phyloP scores from a whole-genome alignment of 1,140 invertebrate species.

The Lysiphlebus fabarum region DNA sequence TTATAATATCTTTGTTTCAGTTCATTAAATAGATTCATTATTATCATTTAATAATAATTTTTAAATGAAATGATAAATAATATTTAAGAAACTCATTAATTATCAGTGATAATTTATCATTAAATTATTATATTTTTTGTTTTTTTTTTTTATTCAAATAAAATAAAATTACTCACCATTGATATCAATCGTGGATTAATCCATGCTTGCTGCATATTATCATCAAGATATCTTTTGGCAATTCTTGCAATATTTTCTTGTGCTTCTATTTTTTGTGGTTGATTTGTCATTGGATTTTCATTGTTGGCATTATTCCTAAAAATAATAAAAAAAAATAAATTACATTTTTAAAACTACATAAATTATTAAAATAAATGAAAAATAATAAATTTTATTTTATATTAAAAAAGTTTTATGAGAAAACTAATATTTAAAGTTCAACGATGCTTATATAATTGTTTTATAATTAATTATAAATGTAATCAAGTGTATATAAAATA shows the following conservation, averaged over 20 bases:
- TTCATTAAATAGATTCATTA: background rate
- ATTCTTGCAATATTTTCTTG: constrained; percentile 48
- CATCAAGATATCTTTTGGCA: constrained; percentile 54
- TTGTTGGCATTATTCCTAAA: constrained; percentile 47
- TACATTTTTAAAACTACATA: background rate
- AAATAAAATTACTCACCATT: constrained; percentile 55
- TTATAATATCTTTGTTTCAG: constrained; percentile 14
- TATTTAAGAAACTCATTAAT: too few species aligned
- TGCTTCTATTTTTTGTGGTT: constrained; percentile 39
- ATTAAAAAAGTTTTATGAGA: background rate
- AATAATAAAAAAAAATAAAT: constrained; percentile 28
- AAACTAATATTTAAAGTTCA: too few species aligned
- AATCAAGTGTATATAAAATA: too few species aligned
- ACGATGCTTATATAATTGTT: too few species aligned
- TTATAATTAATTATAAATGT: too few species aligned
- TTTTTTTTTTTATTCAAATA: too few species aligned
- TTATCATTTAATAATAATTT: too few species aligned
- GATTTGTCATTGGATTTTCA: constrained; percentile 33
- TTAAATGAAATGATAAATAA: too few species aligned
- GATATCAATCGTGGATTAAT: constrained; percentile 61
- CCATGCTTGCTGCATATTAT: constrained; percentile 61
- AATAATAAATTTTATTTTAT: background rate
- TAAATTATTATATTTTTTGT: too few species aligned
- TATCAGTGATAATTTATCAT: too few species aligned
- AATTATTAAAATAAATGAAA: background rate